Conservation (phyloP, 2,888 invertebrate genomes). For the Tuta absoluta region DNA sequence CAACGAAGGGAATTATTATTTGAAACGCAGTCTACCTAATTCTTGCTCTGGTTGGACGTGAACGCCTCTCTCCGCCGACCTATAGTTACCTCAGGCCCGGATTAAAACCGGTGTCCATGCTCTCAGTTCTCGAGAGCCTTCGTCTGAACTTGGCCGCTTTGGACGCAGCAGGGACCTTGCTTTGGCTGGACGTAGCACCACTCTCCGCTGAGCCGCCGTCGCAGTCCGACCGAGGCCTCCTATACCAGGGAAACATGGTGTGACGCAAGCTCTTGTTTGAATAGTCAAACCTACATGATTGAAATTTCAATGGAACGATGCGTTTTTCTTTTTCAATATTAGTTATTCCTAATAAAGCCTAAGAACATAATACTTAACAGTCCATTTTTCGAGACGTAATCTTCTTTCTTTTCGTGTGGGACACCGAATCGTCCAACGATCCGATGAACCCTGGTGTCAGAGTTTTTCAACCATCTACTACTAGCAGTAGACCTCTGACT, state of each 20-base stretch:
- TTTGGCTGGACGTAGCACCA: slow-evolving; percentile 72
- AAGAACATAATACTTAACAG: no score
- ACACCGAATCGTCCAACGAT: no score
- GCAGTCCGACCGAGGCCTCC: slow-evolving; percentile 65
- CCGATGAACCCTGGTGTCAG: no score
- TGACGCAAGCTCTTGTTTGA: neutral
- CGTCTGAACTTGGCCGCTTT: slow-evolving; percentile 68
- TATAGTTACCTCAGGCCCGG: slow-evolving; percentile 59
- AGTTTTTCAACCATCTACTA: no score
- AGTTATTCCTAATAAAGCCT: no score
- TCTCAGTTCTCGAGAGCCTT: slow-evolving; percentile 63
- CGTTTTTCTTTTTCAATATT: neutral
- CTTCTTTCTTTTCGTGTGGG: no score
- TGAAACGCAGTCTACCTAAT: no score
- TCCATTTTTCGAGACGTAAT: no score
- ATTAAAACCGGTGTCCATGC: slow-evolving; percentile 43
- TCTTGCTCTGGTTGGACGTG: no score
- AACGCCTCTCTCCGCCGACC: no score
- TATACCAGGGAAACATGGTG: slow-evolving; percentile 33
- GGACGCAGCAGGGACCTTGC: slow-evolving; percentile 57
- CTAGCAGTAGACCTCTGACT: no score
- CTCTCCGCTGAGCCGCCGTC: slow-evolving; percentile 75
- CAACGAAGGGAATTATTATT: no score
- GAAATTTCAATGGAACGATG: neutral
- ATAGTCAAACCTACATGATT: neutral